phyloP scores from a whole-genome alignment of 2,888 invertebrate species.

The Thereva nobilitata region DNA sequence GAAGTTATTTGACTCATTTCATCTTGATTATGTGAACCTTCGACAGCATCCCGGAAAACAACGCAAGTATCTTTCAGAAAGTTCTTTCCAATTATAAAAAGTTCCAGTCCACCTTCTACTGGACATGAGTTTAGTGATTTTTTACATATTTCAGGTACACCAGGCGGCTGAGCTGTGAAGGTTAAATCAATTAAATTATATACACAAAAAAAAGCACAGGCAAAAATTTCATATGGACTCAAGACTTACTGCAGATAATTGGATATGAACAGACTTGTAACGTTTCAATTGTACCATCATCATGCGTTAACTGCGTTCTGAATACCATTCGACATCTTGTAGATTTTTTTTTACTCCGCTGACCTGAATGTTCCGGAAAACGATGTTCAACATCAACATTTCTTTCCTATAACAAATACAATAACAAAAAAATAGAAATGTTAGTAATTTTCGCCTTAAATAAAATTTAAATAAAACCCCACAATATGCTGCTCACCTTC shows the following conservation, averaged over 20 bases:
- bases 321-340: constrained; percentile 95
- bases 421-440: constrained; percentile 4
- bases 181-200: constrained; percentile 18
- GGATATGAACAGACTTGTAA: constrained; percentile 88
- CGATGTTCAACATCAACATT: constrained; percentile 94
- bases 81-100: constrained; percentile 89
- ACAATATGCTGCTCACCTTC: constrained; percentile 61
- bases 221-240: background rate
- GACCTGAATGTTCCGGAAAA: constrained; percentile 79
- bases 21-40: constrained; percentile 53
- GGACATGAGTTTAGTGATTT: constrained; percentile 82
- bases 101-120: constrained; percentile 78
- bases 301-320: constrained; percentile 77
- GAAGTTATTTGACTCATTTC: constrained; percentile 59
- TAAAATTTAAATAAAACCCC: background rate
- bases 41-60: constrained; percentile 64
- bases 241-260: constrained; percentile 86
- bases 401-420: constrained; percentile 66
- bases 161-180: constrained; percentile 81
- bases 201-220: constrained; percentile 5
- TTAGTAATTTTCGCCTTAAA: background rate
- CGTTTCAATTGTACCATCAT: constrained; percentile 78
- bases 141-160: constrained; percentile 89
- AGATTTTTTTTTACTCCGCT: constrained; percentile 89
- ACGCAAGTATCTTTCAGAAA: constrained; percentile 89